Conservation (phyloP, 2,797 vertebrate species). For the Taenioides sp. region DNA sequence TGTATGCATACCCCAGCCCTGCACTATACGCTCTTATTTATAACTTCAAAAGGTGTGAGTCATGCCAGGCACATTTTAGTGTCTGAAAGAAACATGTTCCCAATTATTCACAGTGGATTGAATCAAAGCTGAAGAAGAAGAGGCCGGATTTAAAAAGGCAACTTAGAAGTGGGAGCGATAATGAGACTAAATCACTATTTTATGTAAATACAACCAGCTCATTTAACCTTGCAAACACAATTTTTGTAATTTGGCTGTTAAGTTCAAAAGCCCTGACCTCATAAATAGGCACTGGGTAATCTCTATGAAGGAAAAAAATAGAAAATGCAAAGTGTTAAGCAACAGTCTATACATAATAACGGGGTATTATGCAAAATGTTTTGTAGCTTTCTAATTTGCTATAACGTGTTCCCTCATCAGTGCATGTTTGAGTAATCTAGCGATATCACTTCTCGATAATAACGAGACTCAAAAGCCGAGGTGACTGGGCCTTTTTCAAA, state of each 20-base stretch:
- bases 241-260: slow-evolving; percentile 5
- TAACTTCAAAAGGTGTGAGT: slow-evolving; percentile 23
- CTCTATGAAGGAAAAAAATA: neutral
- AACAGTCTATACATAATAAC: neutral
- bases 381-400: too few species aligned
- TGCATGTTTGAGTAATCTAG: too few species aligned
- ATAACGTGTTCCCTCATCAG: too few species aligned
- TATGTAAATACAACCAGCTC: slow-evolving; percentile 23
- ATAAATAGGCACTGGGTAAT: neutral
- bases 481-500: too few species aligned
- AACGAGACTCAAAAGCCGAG: too few species aligned
- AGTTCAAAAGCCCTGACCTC: slow-evolving; percentile 28
- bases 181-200: slow-evolving; percentile 11
- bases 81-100: slow-evolving; percentile 36
- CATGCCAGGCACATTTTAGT: slow-evolving; percentile 41
- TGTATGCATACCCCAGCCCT: neutral
- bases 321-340: neutral
- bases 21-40: slow-evolving; percentile 11
- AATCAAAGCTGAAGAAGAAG: slow-evolving; percentile 12
- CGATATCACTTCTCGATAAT: too few species aligned
- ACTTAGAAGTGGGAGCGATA: slow-evolving; percentile 23
- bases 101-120: slow-evolving; percentile 53
- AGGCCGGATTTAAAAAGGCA: neutral
- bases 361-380: too few species aligned
- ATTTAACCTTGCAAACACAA: slow-evolving; percentile 26